Base-by-base conservation (phyloP, 2,797 vertebrate genomes). In the Lutjanus campechanus region DNA sequence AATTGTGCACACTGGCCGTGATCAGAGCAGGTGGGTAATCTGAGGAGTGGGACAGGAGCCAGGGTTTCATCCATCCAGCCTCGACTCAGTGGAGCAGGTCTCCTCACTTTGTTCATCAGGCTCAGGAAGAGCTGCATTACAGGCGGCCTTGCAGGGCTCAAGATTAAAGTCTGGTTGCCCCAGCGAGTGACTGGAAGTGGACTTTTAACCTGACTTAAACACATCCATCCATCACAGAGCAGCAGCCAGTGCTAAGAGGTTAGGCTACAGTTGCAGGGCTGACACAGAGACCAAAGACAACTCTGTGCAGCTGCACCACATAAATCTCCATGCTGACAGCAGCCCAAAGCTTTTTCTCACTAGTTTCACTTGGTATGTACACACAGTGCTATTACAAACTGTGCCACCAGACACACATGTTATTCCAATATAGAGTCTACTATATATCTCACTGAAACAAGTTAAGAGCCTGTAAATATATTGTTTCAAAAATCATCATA, bases 281-380 rank as follows among this genome's bases (percentile, higher is more conserved):
- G 84, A 85, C 85, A 90, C 81, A 25, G 73, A 86, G 84, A 91
- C 84, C 89, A 91, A 91, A 93, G 25, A 89, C 85, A 92, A 90
- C 87, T 93, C 94, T 93, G 68, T 90, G 94, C 90, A 95, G 94
- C 94, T 95, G 94, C 44, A 73, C 41, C 55, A 85, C 82, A 95
- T 95, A 95, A 96, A 96, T 96, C 95, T 95, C 85, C 25, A 80
- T 29, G 17, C 79, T 89, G 91, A 92, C 91, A 91, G 81, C 83
- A 81, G 79, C 88, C 84, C 73, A 79, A 40, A 89, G 85, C 85
- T 66, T 90, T 84, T 76, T 63, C 84, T 81, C 67, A 56, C 63
- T 68, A 61, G 49, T 81, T 90, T 79, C 36, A 43, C 56, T 83
- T 69, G 76, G 58, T 69, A 63, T 56, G 64, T 86, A 83, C 44